phyloP scores from a whole-genome alignment of 2,797 vertebrate genomes.

The Alca torda region DNA sequence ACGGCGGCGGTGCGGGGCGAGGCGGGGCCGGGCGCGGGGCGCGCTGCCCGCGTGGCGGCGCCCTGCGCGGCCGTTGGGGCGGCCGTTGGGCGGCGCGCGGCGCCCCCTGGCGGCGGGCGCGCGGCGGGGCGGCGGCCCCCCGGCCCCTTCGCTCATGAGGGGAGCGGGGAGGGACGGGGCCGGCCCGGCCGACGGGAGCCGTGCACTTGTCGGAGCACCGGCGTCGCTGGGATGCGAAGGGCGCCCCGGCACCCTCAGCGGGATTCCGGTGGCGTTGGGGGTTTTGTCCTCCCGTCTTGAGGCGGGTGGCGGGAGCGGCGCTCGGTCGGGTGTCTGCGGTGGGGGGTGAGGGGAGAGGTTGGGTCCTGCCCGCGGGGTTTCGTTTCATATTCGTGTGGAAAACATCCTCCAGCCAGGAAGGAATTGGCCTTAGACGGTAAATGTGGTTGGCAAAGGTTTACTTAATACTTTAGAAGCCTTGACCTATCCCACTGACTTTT shows the following conservation, averaged over 20 bases:
- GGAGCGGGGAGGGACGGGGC: not conserved
- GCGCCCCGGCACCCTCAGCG: conserved; percentile 50
- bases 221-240: conserved; percentile 71
- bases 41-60: not conserved
- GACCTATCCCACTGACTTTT: not conserved
- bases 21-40: not conserved
- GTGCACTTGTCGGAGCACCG: conserved; percentile 72
- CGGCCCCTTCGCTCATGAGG: not conserved
- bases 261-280: conserved; percentile 32
- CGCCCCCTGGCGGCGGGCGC: not conserved
- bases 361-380: not conserved
- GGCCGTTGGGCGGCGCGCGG: not conserved
- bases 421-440: not conserved
- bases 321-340: not conserved
- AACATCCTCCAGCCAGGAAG: not conserved
- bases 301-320: not conserved
- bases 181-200: not conserved
- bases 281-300: not conserved
- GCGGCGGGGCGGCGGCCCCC: not conserved
- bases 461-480: not conserved
- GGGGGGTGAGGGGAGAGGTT: not conserved
- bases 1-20: not conserved
- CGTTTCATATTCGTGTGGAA: fast-evolving
- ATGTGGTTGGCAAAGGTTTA: not conserved
- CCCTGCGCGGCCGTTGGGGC: not conserved